phyloP scores from a whole-genome alignment of 2,888 invertebrate genomes.

The Drosophila niveifrons region DNA sequence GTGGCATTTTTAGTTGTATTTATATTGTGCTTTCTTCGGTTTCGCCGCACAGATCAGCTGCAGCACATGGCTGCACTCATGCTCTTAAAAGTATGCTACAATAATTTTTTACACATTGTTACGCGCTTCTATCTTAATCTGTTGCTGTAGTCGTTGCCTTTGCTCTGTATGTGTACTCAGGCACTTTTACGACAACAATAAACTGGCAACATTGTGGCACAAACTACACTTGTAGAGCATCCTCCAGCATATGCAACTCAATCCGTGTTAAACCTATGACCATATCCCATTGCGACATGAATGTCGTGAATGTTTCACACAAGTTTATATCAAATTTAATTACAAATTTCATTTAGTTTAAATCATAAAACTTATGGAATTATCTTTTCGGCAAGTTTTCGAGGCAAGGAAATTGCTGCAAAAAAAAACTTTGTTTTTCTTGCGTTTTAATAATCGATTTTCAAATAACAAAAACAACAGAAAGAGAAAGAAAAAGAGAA shows the following conservation, averaged over 20 bases:
- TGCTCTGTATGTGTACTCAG: not conserved
- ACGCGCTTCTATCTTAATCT: not conserved
- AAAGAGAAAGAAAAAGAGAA: not conserved
- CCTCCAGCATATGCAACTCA: constrained; percentile 7
- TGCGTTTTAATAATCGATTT: not conserved
- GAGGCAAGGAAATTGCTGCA: no score
- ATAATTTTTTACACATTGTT: constrained; percentile 15
- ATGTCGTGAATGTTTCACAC: not conserved
- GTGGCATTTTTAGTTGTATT: not conserved
- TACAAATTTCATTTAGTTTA: no score
- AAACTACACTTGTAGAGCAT: constrained; percentile 5
- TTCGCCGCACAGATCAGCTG: constrained; percentile 13
- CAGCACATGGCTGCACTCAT: not conserved
- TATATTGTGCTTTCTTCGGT: not conserved
- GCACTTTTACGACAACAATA: constrained; percentile 33
- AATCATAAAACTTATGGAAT: no score
- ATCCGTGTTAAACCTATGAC: constrained; percentile 22
- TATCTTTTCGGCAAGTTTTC: no score
- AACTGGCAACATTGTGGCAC: constrained; percentile 32
- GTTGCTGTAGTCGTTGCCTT: not conserved
- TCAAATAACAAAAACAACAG: not conserved
- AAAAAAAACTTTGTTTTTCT: no score
- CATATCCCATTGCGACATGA: not conserved
- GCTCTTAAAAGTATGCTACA: constrained; percentile 52
- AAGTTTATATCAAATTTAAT: no score